Base-by-base conservation (phyloP, 2,888 invertebrate genomes). In the Ischnus inquisitorius region DNA sequence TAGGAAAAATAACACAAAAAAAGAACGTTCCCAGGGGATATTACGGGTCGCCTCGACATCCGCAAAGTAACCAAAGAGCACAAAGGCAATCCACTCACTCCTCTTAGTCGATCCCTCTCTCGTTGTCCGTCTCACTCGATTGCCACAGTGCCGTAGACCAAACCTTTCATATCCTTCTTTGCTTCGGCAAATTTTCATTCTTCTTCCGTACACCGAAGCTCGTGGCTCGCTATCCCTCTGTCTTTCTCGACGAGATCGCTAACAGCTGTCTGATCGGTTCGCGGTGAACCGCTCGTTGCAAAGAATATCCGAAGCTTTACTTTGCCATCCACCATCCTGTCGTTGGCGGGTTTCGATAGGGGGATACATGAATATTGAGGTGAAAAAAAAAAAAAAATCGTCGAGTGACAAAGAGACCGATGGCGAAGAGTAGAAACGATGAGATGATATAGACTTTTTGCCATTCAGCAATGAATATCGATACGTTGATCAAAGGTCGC, bases 401-500 rank as follows among this genome's bases (percentile, higher is more conserved):
- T 3, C 65, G 62, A 54, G 48, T 65, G 60, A 74, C 28, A 79
- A 67, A 68, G 34, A 82, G 48, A 77, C 41, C 25, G 67, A n/a
- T 10, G 51, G n/a, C 19, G 34, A 22, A 41, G 54, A 54, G 41
- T n/a, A n/a, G 39, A n/a, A 39, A 67, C 8, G 54, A 14, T 16
- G 43, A 68, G 39, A 16, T n/a, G 65, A 51, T 60, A 60, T 77
- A 28, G 69, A 69, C 62, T 60, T 67, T 82, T 67, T 34, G 34
- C 43, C 65, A 48, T 43, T 19, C 54, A 46, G 77, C 71, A 77
- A 82, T 82, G 82, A 67, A 82, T 82, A 80, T 77, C 77, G 82
- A 82, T 82, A 51, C 60, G 46, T 74, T 64, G 48, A 48, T 68
- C 75, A 71, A 34, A 54, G 57, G 57, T 46, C 69, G 22, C 28